These are phyloP conservation scores for Aramus guarauna DNA, from an alignment of 2,113 vertebrate species.

Conservation along the genomic window DNA sequence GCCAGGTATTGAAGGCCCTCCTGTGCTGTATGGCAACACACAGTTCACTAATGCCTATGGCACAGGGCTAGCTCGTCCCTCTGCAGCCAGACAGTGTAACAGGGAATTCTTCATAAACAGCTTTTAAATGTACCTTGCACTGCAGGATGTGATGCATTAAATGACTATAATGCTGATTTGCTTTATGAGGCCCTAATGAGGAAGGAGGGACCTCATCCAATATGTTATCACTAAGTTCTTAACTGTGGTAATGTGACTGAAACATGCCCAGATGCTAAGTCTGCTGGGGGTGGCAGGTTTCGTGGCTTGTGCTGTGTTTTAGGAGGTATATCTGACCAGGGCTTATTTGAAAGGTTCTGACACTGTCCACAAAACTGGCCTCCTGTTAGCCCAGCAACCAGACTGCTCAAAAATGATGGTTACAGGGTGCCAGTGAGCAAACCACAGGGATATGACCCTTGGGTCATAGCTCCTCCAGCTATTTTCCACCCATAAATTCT, in stretches of 20 bases:
- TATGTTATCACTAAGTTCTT: background rate
- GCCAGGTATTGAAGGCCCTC: background rate
- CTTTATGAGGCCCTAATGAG: background rate
- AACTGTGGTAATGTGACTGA: background rate
- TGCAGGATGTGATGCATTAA: background rate
- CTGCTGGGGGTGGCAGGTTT: background rate
- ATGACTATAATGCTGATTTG: background rate
- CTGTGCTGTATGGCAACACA: too few relatives aligned
- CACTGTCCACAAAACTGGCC: background rate
- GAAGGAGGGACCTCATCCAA: background rate
- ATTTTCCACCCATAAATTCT: background rate
- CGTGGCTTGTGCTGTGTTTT: background rate
- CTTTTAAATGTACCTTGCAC: background rate
- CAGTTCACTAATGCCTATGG: background rate
- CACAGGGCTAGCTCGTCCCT: background rate
- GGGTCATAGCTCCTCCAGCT: background rate
- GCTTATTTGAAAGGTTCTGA: background rate
- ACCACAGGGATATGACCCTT: background rate
- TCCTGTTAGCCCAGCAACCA: background rate
- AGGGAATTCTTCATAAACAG: background rate
- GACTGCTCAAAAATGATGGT: background rate
- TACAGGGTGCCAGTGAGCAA: background rate
- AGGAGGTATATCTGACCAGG: background rate
- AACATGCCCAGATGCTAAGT: background rate
- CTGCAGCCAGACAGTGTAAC: background rate